phyloP scores from a whole-genome alignment of 2,113 vertebrate genomes.

The Scolopax mira region DNA sequence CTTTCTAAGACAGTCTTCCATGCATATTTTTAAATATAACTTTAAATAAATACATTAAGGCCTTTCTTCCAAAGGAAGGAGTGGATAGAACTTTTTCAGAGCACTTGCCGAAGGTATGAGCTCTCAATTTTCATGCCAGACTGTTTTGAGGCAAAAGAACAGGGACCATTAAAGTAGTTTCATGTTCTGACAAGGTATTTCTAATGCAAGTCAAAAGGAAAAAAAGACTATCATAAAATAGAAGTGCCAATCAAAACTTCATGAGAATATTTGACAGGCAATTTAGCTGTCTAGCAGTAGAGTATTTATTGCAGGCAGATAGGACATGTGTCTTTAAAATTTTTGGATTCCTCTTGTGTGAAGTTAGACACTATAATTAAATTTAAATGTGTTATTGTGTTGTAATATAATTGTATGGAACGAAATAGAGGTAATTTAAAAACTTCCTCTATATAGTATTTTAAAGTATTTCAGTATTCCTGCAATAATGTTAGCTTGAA shows the following conservation, averaged over 20 bases:
- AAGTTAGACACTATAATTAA: slow-evolving; percentile 1
- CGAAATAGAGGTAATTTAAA: background rate
- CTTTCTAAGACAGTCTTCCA: background rate
- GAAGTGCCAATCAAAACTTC: slow-evolving; percentile 52
- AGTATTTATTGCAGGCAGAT: slow-evolving; percentile 55
- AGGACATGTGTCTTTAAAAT: slow-evolving; percentile 43
- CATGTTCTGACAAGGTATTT: slow-evolving; percentile 36
- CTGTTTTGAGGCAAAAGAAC: background rate
- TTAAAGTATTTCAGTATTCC: background rate
- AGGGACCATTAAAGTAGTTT: slow-evolving; percentile 28
- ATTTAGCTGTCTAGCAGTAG: slow-evolving; percentile 63
- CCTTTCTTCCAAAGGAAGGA: background rate
- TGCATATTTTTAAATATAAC: background rate
- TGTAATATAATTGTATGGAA: background rate
- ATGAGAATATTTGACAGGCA: slow-evolving; percentile 40
- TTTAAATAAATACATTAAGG: background rate
- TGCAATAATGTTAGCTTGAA: background rate
- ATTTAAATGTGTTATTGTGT: background rate
- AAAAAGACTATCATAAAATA: slow-evolving; percentile 13
- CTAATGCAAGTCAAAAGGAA: background rate
- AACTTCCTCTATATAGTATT: background rate
- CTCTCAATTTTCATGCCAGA: background rate
- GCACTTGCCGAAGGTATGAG: background rate
- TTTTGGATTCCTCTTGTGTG: background rate
- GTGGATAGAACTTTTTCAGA: background rate